These are phyloP conservation scores for Cotesia chilonis DNA, from an alignment of 1,140 invertebrate species.

Conservation along the genomic window DNA sequence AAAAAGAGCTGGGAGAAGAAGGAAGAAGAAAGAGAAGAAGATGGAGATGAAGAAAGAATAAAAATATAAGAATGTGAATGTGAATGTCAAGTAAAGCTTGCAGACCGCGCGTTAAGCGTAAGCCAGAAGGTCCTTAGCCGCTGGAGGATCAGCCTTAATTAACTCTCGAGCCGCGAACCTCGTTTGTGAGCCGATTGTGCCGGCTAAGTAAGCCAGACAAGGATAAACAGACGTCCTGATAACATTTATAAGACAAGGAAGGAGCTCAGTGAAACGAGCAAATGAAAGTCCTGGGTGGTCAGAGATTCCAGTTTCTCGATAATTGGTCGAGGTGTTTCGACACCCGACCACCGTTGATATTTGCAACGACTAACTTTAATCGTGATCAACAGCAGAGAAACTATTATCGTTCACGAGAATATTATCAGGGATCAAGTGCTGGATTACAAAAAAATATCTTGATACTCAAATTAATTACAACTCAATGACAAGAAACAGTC, in stretches of 20 bases:
- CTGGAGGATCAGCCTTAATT: constrained; percentile 64
- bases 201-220: constrained; percentile 22
- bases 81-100: constrained; percentile 39
- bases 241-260: constrained; percentile 38
- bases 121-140: constrained; percentile 59
- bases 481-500: constrained; percentile 35
- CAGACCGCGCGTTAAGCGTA: constrained; percentile 46
- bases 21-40: constrained; percentile 6
- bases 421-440: constrained; percentile 9
- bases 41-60: constrained; percentile 30
- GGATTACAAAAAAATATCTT: constrained; percentile 7
- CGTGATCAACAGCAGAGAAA: constrained; percentile 20
- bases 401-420: constrained; percentile 22
- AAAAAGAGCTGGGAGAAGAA: neutral
- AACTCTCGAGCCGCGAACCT: constrained; percentile 59
- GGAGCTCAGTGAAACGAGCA: constrained; percentile 26
- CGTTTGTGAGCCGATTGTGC: constrained; percentile 53
- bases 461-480: constrained; percentile 38
- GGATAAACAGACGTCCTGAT: constrained; percentile 20
- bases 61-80: constrained; percentile 16
- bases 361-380: constrained; percentile 14
- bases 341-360: constrained; percentile 60
- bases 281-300: constrained; percentile 55
- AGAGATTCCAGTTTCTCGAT: constrained; percentile 66
- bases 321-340: constrained; percentile 68